A percentile compares a stretch with the other conserved stretches of the same genome.
These are phyloP conservation scores for Nebria ingens DNA, from an alignment of 1,140 invertebrate species.

Conservation along the genomic window DNA sequence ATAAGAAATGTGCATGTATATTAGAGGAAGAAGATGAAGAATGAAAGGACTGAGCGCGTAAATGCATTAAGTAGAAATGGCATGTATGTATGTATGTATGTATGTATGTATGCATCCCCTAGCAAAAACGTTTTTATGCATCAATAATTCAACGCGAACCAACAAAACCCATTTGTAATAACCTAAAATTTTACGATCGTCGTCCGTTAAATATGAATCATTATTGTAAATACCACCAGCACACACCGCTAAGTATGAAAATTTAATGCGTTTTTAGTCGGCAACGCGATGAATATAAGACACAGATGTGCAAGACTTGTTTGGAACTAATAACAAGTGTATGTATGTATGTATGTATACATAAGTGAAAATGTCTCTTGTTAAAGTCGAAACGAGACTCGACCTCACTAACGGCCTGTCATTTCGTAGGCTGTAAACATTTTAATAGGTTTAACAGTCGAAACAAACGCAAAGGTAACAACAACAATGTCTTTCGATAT, in stretches of 20 bases:
- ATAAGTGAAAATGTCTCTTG: too few relatives aligned
- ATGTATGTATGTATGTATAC: too few relatives aligned
- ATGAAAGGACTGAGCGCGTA: too few relatives aligned
- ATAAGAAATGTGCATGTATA: too few relatives aligned
- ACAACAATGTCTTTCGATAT: neutral
- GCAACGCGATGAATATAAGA: too few relatives aligned
- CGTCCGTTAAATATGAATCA: conserved; percentile 6
- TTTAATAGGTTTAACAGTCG: neutral
- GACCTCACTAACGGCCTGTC: neutral
- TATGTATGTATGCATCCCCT: too few relatives aligned
- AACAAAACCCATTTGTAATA: conserved; percentile 8
- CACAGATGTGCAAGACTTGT: too few relatives aligned
- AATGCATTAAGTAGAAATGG: too few relatives aligned
- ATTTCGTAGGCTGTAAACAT: neutral
- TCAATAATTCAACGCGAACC: neutral
- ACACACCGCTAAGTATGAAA: neutral
- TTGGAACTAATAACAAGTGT: too few relatives aligned
- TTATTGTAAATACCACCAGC: conserved; percentile 8
- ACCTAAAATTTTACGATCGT: conserved; percentile 9
- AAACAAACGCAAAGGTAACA: neutral
- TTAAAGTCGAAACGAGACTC: too few relatives aligned
- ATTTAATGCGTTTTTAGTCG: conserved; percentile 1
- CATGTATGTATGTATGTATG: too few relatives aligned
- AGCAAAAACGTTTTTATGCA: conserved; percentile 3
- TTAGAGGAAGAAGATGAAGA: too few relatives aligned